These are phyloP conservation scores for Parus major DNA, from an alignment of 2,113 vertebrate species.

Conservation along the genomic window DNA sequence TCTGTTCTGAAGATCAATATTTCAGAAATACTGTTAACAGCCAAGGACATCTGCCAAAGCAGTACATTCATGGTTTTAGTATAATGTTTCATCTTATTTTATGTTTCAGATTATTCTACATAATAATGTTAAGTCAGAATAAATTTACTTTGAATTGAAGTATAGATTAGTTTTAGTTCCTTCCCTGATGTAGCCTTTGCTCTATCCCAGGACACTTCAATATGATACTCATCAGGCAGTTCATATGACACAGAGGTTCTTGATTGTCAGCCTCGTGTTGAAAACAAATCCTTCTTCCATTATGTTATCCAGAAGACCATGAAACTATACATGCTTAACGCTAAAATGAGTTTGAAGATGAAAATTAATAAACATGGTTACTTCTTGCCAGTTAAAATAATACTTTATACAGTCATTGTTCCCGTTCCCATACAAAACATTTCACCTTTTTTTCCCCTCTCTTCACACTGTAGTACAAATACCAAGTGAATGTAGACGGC, in stretches of 20 bases:
- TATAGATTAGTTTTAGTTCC: not conserved
- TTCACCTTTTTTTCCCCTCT: not conserved
- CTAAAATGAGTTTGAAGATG: not conserved
- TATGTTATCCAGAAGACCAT: not conserved
- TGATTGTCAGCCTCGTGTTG: not conserved
- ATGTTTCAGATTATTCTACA: not conserved
- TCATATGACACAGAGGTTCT: not conserved
- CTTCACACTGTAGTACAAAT: constrained; percentile 82
- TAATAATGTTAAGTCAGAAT: not conserved
- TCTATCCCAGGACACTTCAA: not conserved
- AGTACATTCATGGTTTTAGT: not conserved
- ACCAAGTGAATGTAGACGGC: constrained; percentile 91
- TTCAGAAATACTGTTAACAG: not conserved
- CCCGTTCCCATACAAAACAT: not conserved
- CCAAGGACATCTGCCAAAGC: not conserved
- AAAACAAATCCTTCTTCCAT: not conserved
- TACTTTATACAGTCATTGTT: not conserved
- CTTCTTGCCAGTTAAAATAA: not conserved
- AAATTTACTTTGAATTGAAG: not conserved
- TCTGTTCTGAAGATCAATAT: not conserved
- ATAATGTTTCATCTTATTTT: not conserved
- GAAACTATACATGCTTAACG: not conserved
- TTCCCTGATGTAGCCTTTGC: not conserved
- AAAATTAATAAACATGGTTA: not conserved
- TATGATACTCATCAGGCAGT: not conserved